A percentile compares a stretch with the other conserved stretches of the same genome.
These are phyloP conservation scores for Microcebus ravelobensis DNA, from an alignment of 2,113 vertebrate genomes.

Conservation along the genomic window DNA sequence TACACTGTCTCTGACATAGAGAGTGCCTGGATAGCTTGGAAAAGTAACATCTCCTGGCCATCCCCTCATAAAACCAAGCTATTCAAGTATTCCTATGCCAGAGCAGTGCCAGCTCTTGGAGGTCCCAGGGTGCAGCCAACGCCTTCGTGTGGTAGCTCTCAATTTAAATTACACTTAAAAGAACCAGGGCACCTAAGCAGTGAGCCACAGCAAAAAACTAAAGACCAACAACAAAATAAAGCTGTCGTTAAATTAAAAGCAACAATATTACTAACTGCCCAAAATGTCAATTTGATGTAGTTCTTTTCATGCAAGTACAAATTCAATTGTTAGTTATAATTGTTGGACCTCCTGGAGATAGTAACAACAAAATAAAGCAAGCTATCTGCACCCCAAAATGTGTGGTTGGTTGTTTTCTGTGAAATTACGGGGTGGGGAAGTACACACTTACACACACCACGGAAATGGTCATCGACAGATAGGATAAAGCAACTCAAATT, in stretches of 20 bases:
- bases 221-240: constrained; percentile 61
- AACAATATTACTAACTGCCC: constrained; percentile 79
- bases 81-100: constrained; percentile 89
- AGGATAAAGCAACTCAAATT: not conserved
- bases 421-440: not conserved
- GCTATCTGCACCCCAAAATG: constrained; percentile 93
- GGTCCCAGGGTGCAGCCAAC: constrained; percentile 91
- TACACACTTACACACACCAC: not conserved
- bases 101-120: constrained; percentile 92
- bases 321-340: constrained; percentile 84
- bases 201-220: constrained; percentile 86
- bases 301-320: constrained; percentile 89
- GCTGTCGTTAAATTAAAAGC: constrained; percentile 84
- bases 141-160: constrained; percentile 94
- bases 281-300: constrained; percentile 88
- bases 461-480: not conserved
- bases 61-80: constrained; percentile 86
- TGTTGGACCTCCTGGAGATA: constrained; percentile 94
- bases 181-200: constrained; percentile 86
- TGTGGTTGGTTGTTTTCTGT: constrained; percentile 63
- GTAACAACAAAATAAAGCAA: constrained; percentile 97
- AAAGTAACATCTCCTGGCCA: constrained; percentile 95
- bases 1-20: constrained; percentile 91
- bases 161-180: constrained; percentile 84
- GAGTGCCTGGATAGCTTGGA: constrained; percentile 86